Percentiles rank a stretch among this genome's conserved stretches.
These are phyloP conservation scores for Natrix natrix DNA, from an alignment of 2,797 vertebrate genomes.

Conservation along the genomic window DNA sequence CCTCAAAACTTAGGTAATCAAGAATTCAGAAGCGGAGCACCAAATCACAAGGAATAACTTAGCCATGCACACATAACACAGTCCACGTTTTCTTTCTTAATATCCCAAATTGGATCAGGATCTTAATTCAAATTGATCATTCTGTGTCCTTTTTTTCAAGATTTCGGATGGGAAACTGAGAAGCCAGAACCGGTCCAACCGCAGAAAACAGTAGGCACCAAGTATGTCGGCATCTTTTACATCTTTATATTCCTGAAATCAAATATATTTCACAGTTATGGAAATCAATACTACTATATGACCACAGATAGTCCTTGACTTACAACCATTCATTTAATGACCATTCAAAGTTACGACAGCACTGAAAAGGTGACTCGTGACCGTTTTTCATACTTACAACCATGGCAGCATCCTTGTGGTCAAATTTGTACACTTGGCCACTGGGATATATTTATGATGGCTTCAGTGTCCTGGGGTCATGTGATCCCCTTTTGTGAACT, in stretches of 20 bases:
- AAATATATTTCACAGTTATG: neutral
- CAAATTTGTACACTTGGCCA: neutral
- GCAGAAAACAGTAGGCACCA: constrained; percentile 46
- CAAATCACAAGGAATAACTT: neutral
- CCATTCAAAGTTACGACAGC: neutral
- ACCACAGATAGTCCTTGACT: neutral
- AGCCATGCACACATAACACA: neutral
- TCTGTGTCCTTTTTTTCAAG: constrained; percentile 61
- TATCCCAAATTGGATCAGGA: neutral
- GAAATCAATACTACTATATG: neutral
- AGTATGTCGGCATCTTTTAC: constrained; percentile 63
- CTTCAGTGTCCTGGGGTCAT: neutral
- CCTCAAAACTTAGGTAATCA: neutral
- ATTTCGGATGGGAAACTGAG: constrained; percentile 67
- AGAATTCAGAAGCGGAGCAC: neutral
- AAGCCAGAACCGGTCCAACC: constrained; percentile 50
- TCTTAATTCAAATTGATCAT: constrained; percentile 12
- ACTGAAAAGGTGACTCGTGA: neutral
- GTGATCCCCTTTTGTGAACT: neutral
- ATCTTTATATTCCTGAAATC: neutral
- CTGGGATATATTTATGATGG: neutral
- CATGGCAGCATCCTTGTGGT: neutral
- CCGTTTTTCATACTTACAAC: neutral
- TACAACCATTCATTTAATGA: neutral
- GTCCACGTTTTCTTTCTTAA: neutral